Evolutionary conservation across 2,797 vertebrate species (phyloP).

Genomic region (Sus cebifrons): DNA sequence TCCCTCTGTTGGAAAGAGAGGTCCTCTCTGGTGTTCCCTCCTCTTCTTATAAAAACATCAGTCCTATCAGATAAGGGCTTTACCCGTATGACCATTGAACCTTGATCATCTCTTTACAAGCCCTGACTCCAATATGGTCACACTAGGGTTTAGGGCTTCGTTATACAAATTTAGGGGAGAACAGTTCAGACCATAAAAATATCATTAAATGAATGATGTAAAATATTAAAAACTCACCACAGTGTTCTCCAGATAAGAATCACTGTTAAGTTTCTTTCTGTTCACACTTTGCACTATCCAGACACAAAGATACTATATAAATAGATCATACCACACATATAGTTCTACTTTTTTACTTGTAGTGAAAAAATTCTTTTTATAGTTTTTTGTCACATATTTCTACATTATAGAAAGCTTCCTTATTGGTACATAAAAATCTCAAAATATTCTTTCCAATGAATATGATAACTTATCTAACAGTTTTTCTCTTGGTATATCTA

Average conservation of each 20-base stretch:
- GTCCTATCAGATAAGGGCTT: not conserved
- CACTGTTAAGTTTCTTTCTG: not conserved
- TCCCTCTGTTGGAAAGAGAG: not conserved
- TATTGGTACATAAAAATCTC: not conserved
- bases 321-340: not conserved
- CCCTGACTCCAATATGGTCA: not conserved
- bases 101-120: not conserved
- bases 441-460: constrained; percentile 6
- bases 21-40: not conserved
- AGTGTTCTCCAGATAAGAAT: not conserved
- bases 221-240: not conserved
- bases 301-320: not conserved
- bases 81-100: not conserved
- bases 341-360: not conserved
- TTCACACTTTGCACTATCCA: not conserved
- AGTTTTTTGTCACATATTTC: not conserved
- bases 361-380: not conserved
- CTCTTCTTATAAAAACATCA: not conserved
- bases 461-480: not conserved
- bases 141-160: not conserved
- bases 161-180: not conserved
- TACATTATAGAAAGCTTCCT: not conserved
- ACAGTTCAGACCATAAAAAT: not conserved
- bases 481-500: constrained; percentile 2
- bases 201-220: not conserved